phyloP scores from a whole-genome alignment of 2,888 invertebrate species.

The Eristalinus aeneus region DNA sequence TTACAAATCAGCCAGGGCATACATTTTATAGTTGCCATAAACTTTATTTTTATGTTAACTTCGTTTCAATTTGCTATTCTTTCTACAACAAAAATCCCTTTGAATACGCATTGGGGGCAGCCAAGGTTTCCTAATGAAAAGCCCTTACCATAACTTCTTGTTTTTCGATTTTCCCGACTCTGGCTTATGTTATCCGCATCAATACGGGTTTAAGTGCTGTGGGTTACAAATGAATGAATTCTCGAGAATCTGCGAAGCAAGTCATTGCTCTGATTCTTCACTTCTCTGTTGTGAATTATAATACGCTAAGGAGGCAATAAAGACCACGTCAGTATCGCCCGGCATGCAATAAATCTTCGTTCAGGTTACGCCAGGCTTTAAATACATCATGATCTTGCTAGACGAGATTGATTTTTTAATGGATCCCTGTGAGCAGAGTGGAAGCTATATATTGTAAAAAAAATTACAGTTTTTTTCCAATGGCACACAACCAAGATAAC shows the following conservation, averaged over 20 bases:
- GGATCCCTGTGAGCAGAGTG: not conserved
- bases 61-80: not conserved
- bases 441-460: not conserved
- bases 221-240: not conserved
- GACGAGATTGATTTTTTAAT: not conserved
- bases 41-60: not conserved
- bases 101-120: not conserved
- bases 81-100: not conserved
- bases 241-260: not conserved
- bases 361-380: not conserved
- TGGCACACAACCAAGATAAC: no score
- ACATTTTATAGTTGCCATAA: not conserved
- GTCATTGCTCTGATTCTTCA: not conserved
- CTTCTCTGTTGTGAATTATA: not conserved
- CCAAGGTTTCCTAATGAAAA: not conserved
- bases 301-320: not conserved
- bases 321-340: not conserved
- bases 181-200: not conserved
- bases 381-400: not conserved
- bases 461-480: not conserved
- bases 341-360: not conserved
- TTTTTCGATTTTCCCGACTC: not conserved
- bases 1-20: not conserved
- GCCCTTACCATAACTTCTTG: not conserved
- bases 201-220: not conserved